Conservation (phyloP, 2,113 vertebrate genomes). For the Pleuronectes platessa region DNA sequence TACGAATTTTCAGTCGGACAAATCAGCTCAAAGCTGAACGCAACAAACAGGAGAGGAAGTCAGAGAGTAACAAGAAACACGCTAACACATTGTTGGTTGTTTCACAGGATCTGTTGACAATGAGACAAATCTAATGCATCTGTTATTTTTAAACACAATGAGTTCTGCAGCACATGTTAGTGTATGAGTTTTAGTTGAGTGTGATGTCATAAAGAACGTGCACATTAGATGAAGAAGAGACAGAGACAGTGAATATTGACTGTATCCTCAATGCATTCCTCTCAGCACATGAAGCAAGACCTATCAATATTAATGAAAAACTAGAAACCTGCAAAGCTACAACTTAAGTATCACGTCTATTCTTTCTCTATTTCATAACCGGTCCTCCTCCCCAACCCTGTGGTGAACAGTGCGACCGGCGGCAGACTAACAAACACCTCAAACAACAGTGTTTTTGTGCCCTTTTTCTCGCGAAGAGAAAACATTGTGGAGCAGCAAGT, state of each 20-base stretch:
- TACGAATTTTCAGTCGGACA: too few relatives aligned
- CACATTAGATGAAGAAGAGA: background rate
- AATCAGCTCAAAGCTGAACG: too few relatives aligned
- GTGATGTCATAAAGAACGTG: background rate
- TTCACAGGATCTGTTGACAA: background rate
- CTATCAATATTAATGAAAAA: background rate
- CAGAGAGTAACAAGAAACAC: too few relatives aligned
- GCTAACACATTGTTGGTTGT: background rate
- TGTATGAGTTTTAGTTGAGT: too few relatives aligned
- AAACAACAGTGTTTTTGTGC: conserved; percentile 26
- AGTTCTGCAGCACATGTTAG: too few relatives aligned
- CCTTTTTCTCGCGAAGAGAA: conserved; percentile 18
- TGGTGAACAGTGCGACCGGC: conserved; percentile 16
- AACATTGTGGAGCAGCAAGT: conserved; percentile 22
- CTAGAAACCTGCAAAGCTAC: background rate
- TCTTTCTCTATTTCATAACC: conserved; percentile 12
- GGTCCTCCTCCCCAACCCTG: background rate
- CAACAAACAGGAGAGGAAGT: too few relatives aligned
- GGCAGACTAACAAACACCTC: conserved; percentile 34
- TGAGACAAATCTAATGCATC: background rate
- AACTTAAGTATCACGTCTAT: background rate
- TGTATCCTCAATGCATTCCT: background rate
- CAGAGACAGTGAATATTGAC: background rate
- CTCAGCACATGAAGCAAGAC: background rate
- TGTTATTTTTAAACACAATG: background rate